A percentile compares a stretch with the other conserved stretches of the same genome.
Evolutionary conservation across 2,797 vertebrate genomes (phyloP).

Genomic region (Cryptoprocta ferox): DNA sequence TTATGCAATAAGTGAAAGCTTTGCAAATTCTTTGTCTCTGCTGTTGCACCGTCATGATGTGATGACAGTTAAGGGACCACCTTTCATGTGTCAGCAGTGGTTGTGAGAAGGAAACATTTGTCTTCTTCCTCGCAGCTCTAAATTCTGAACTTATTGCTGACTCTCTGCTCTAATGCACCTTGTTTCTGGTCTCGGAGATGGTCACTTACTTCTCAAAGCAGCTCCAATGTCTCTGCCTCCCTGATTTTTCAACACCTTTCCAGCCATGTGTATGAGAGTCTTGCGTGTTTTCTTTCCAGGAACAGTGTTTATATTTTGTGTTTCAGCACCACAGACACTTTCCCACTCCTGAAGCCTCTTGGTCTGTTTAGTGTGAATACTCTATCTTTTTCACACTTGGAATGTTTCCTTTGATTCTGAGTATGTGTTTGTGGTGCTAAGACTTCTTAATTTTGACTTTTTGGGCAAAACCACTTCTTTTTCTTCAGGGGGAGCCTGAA

Average conservation of each 20-base stretch:
- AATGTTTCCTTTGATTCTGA: background rate
- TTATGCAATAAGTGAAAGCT: background rate
- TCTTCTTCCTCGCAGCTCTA: background rate
- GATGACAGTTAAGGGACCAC: accelerated
- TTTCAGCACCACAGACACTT: background rate
- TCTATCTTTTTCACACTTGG: background rate
- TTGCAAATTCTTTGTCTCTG: background rate
- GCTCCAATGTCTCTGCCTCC: background rate
- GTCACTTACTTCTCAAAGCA: background rate
- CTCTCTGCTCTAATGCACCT: background rate
- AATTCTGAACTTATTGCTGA: background rate
- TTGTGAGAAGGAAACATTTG: background rate
- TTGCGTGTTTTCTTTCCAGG: background rate
- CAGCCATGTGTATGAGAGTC: background rate
- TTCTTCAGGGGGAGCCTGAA: background rate
- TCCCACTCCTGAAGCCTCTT: background rate
- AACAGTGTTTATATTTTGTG: background rate
- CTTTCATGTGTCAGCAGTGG: background rate
- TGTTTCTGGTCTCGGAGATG: background rate
- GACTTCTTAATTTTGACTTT: background rate
- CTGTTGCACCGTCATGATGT: background rate
- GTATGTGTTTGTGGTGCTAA: background rate
- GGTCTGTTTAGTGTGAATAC: background rate
- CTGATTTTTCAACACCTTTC: background rate
- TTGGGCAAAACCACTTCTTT: background rate